Evolutionary conservation across 2,888 invertebrate species (phyloP).

Genomic region (Oxystoma pomonae): DNA sequence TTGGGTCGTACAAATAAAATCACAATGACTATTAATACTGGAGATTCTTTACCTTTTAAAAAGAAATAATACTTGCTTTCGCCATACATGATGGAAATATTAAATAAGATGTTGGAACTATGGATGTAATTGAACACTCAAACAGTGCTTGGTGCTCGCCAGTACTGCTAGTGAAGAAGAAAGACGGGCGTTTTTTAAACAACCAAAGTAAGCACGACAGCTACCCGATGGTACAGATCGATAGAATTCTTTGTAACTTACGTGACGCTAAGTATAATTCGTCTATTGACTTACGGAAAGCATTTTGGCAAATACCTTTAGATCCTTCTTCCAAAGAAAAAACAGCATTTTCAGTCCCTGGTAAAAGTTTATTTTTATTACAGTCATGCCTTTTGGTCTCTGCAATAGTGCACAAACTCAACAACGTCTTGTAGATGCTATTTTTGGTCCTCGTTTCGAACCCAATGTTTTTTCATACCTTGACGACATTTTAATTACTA

Average conservation of each 20-base stretch:
- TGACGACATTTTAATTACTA: conserved; percentile 27
- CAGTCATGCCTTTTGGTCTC: conserved; percentile 20
- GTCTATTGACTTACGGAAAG: too few relatives aligned
- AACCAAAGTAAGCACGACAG: conserved; percentile 16
- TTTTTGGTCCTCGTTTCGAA: too few relatives aligned
- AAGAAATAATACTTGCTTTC: too few relatives aligned
- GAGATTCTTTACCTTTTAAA: too few relatives aligned
- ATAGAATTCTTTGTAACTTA: conserved; percentile 24
- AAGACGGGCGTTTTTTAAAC: conserved; percentile 15
- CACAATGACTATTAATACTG: too few relatives aligned
- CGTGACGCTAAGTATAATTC: too few relatives aligned
- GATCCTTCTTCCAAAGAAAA: conserved; percentile 23
- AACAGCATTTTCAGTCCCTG: conserved; percentile 35
- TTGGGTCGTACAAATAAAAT: too few relatives aligned
- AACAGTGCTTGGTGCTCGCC: conserved; percentile 15
- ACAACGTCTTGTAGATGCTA: too few relatives aligned
- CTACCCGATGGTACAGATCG: conserved; percentile 17
- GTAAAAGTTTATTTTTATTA: conserved; percentile 32
- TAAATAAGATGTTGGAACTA: too few relatives aligned
- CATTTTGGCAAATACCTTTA: conserved; percentile 18
- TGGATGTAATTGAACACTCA: too few relatives aligned
- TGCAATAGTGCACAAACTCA: conserved; percentile 16
- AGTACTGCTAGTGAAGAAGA: conserved; percentile 19
- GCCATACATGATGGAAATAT: conserved; percentile 15
- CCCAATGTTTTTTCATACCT: conserved; percentile 20